Base-by-base conservation (phyloP, 1,140 invertebrate species). In the Coptotermes formosanus region DNA sequence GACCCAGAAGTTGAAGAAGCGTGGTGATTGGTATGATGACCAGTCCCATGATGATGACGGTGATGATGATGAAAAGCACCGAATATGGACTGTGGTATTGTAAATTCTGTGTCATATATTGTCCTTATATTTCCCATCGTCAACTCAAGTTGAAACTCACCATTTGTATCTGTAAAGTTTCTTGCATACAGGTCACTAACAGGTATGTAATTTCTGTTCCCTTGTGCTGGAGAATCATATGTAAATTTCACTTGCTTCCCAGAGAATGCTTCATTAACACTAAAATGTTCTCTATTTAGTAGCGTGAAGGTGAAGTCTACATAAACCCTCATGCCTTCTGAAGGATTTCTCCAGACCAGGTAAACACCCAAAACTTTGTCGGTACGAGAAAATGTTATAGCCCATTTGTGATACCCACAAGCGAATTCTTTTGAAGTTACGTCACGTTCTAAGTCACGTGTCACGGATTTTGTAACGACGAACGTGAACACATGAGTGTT, bases 401-500 rank as follows among this genome's bases (percentile, higher is more conserved):
- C 96, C 96, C 96, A 98, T 91, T 94, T 93, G 89, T 97, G 96
- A 90, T 96, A 96, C 16, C 96, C 96, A 91, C 96, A 97, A 45
- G 94, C 94, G 90, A 97, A 96, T 89, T 97, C 96, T 90, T 96
- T 96, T 87, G 95, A 96, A 59, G 95, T 96, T 88, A 96, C 95
- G 91, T 96, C 95, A 83, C 95, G 93, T 90, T 96, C 95, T 19
- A 95, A 93, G 91, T 97, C 95, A 52, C 95, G 91, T 14, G 95
- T 96, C 88, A 96, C 95, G 83, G 94, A 95, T 88, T 94, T 93
- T 44, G 96, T 97, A 86, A 97, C 95, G 87, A 97, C 95, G 90
- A 97, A 96, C 38, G 95, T 96, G 92, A 97, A 97, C 87, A 97
- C 95, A 91, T 96, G 95, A 87, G 96, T 96, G 92, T 96, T 94